phyloP scores from a whole-genome alignment of 2,113 vertebrate species.

The Fregetta grallaria region DNA sequence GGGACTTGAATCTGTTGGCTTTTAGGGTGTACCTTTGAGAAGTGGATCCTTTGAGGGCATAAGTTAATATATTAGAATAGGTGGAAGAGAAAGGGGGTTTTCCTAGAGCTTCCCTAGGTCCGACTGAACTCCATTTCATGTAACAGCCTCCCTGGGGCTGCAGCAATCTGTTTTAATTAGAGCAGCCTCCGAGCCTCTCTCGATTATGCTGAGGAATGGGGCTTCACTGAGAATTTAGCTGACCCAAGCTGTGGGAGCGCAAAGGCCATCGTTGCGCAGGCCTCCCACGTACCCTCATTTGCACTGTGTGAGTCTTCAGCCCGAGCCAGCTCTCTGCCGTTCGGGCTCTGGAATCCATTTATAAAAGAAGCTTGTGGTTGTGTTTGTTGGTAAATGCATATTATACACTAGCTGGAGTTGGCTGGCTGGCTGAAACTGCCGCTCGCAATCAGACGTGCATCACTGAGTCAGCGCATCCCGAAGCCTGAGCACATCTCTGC shows the following conservation, averaged over 20 bases:
- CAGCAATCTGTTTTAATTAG: constrained; percentile 23
- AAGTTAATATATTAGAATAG: not conserved
- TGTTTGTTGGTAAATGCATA: constrained; percentile 42
- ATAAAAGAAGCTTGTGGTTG: constrained; percentile 62
- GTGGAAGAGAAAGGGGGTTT: not conserved
- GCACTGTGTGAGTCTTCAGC: not conserved
- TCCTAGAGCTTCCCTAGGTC: not conserved
- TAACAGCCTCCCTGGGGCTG: not conserved
- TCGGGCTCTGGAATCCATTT: constrained; percentile 49
- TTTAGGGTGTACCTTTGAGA: not conserved
- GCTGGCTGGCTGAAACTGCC: constrained; percentile 58
- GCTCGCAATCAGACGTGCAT: constrained; percentile 64
- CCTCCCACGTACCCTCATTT: constrained; percentile 42
- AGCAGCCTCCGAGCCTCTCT: constrained; percentile 25
- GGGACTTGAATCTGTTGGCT: not conserved
- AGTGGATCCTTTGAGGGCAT: not conserved
- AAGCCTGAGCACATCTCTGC: constrained; percentile 66
- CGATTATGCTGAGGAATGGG: constrained; percentile 31
- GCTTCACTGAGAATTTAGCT: constrained; percentile 2
- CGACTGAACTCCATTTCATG: not conserved
- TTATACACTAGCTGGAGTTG: constrained; percentile 19
- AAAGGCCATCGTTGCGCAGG: not conserved
- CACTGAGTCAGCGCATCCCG: constrained; percentile 63
- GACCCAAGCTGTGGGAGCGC: constrained; percentile 38
- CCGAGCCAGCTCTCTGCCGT: not conserved